Evolutionary conservation across 2,888 invertebrate genomes (phyloP).

Genomic region (Yponomeuta cagnagella): DNA sequence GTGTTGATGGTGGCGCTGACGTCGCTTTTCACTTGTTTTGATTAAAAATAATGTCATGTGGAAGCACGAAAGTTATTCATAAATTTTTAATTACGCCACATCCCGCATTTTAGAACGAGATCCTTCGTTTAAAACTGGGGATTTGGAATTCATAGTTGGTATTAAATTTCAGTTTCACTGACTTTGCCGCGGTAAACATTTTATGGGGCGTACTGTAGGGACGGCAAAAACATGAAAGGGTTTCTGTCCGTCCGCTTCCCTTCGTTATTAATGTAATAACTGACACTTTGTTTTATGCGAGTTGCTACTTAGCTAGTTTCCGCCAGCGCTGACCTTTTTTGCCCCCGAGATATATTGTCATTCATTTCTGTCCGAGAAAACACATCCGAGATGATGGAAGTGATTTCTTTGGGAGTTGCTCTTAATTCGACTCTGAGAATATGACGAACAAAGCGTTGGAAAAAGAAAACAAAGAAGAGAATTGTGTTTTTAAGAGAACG

Average conservation of each 20-base stretch:
- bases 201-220: slow-evolving; percentile 2
- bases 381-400: background rate
- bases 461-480: background rate
- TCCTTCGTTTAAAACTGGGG: background rate
- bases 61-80: background rate
- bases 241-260: slow-evolving; percentile 34
- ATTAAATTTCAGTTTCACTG: background rate
- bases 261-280: slow-evolving; percentile 72
- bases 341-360: background rate
- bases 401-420: too few species aligned
- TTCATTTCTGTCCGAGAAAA: background rate
- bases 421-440: too few species aligned
- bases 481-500: background rate
- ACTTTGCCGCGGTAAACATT: background rate
- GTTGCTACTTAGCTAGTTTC: slow-evolving; percentile 51
- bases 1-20: background rate
- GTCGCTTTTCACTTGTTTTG: background rate
- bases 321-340: slow-evolving; percentile 8
- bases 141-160: background rate
- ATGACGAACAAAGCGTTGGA: background rate
- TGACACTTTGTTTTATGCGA: slow-evolving; percentile 71
- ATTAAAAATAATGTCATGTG: background rate
- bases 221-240: slow-evolving; percentile 52
- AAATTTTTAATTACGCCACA: background rate
- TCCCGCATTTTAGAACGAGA: background rate